phyloP scores from a whole-genome alignment of 2,113 vertebrate species.

The Anser brachyrhynchus region DNA sequence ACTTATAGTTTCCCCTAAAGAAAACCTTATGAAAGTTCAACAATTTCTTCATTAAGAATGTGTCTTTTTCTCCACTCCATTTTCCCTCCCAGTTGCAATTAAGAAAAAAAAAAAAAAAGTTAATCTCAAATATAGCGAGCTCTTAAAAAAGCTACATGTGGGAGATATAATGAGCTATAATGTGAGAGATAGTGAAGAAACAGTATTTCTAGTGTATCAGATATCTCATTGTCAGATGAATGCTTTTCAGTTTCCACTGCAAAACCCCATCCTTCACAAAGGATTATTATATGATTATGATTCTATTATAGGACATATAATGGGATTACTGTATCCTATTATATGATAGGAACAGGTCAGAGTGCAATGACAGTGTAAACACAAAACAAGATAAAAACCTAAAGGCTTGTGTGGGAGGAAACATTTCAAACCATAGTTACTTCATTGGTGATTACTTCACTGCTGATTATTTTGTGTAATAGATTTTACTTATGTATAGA shows the following conservation, averaged over 20 bases:
- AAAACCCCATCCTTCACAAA: not conserved
- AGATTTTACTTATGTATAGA: not conserved
- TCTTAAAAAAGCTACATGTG: not conserved
- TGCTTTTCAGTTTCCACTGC: not conserved
- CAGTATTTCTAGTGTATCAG: not conserved
- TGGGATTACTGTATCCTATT: too few relatives aligned
- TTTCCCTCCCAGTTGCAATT: not conserved
- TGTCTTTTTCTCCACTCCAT: not conserved
- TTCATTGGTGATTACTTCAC: not conserved
- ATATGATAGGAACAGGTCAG: not conserved
- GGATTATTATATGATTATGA: too few relatives aligned
- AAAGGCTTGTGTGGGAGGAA: not conserved
- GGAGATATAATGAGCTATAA: not conserved
- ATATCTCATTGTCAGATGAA: not conserved
- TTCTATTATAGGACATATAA: too few relatives aligned
- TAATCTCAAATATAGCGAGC: not conserved
- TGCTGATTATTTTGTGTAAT: not conserved
- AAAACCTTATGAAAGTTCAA: not conserved
- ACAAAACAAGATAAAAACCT: not conserved
- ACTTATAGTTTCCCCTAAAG: not conserved
- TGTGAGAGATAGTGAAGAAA: not conserved
- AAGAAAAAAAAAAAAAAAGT: not conserved
- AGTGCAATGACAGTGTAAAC: not conserved
- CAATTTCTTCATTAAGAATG: not conserved
- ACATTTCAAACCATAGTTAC: not conserved